Evolutionary conservation across 2,797 vertebrate species (phyloP).

Genomic region (Heliangelus exortis): DNA sequence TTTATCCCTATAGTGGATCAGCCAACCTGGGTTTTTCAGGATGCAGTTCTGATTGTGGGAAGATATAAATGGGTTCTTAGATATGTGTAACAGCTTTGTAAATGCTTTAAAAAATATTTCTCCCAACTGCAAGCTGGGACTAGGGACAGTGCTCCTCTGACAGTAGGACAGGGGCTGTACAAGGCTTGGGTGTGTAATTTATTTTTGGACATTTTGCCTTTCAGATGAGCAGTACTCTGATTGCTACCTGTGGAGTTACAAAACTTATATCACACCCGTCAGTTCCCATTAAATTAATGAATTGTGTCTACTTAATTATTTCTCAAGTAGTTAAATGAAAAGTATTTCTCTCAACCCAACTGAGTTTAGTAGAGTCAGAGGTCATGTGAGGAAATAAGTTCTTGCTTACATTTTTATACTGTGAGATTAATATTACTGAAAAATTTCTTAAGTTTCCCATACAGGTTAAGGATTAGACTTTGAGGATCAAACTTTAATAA

Average conservation of each 20-base stretch:
- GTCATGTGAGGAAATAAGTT: not conserved
- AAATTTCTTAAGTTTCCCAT: not conserved
- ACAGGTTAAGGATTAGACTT: not conserved
- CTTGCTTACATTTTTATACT: not conserved
- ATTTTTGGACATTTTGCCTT: not conserved
- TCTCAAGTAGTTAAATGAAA: not conserved
- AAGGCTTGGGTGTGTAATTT: too few species aligned
- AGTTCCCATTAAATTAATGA: not conserved
- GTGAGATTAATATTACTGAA: not conserved
- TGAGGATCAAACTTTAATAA: not conserved
- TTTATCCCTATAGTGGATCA: not conserved
- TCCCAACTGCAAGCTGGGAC: not conserved
- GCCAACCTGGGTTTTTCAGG: not conserved
- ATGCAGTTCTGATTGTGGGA: not conserved
- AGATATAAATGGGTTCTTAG: not conserved
- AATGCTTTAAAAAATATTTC: not conserved
- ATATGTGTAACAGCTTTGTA: not conserved
- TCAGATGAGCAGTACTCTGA: not conserved
- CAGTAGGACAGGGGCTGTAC: not conserved
- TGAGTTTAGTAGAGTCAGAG: not conserved
- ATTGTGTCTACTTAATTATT: not conserved
- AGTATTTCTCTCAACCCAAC: not conserved
- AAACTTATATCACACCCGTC: not conserved
- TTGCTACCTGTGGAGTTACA: not conserved
- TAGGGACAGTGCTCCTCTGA: not conserved